A percentile compares a stretch with the other conserved stretches of the same genome.
phyloP scores from a whole-genome alignment of 2,113 vertebrate genomes.

The Takifugu flavidus region DNA sequence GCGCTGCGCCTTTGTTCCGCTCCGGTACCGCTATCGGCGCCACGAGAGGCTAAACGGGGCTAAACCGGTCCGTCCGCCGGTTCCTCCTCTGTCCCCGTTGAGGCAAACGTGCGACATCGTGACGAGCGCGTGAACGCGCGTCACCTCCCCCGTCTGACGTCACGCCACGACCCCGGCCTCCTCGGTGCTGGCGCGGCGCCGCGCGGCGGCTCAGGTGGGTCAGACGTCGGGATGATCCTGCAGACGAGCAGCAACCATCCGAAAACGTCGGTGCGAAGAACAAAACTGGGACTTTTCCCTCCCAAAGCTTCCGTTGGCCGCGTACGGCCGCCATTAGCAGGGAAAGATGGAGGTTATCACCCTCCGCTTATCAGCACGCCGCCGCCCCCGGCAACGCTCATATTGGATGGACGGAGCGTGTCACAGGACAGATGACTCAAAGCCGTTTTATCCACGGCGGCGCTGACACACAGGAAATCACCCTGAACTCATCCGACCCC shows the following conservation, averaged over 20 bases:
- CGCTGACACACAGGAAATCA: conserved; percentile 52
- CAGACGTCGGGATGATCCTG: too few species aligned
- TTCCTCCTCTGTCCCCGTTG: too few species aligned
- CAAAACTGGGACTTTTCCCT: too few species aligned
- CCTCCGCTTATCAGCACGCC: conserved; percentile 52
- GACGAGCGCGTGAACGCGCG: conserved; percentile 10
- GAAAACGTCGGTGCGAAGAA: too few species aligned
- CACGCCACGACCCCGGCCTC: too few species aligned
- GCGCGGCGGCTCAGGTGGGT: too few species aligned
- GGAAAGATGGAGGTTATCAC: conserved; percentile 57
- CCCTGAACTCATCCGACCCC: conserved; percentile 33
- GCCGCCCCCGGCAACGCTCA: conserved; percentile 36
- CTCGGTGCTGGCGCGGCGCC: not conserved
- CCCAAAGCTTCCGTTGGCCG: too few species aligned
- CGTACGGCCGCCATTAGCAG: not conserved
- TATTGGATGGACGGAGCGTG: conserved; percentile 46
- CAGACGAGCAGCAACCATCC: too few species aligned
- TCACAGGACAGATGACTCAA: conserved; percentile 47
- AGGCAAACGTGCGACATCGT: conserved; percentile 7
- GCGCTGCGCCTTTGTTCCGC: conserved; percentile 70
- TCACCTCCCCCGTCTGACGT: too few species aligned
- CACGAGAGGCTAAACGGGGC: conserved; percentile 16
- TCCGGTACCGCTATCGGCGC: conserved; percentile 56
- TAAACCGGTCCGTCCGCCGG: conserved; percentile 35
- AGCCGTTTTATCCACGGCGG: conserved; percentile 55